phyloP scores from a whole-genome alignment of 2,888 invertebrate species.

The Ochropacha duplaris region DNA sequence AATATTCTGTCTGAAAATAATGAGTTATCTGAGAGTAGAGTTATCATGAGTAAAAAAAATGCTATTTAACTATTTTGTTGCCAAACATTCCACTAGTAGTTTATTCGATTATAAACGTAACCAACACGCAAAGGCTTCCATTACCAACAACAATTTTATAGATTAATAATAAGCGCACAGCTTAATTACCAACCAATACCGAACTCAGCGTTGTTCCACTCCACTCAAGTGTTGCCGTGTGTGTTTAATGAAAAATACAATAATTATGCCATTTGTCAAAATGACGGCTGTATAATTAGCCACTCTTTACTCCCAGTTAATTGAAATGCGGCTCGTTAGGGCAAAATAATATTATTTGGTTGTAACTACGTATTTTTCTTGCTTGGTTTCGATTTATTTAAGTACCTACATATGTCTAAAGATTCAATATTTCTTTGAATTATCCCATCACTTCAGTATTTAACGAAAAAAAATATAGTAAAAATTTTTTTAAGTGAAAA shows the following conservation, averaged over 20 bases:
- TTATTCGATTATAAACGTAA: no score
- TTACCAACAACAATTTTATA: background rate
- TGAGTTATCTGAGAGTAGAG: no score
- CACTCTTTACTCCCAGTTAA: conserved; percentile 22
- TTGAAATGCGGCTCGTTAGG: conserved; percentile 20
- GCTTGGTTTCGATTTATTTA: background rate
- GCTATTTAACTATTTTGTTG: background rate
- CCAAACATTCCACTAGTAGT: background rate
- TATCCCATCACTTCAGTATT: no score
- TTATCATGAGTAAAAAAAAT: background rate
- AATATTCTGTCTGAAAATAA: no score
- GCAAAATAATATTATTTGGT: conserved; percentile 24
- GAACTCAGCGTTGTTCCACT: conserved; percentile 1
- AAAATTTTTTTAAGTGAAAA: no score
- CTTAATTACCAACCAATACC: background rate
- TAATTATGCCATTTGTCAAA: conserved; percentile 37
- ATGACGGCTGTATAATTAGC: conserved; percentile 31
- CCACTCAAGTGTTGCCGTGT: conserved; percentile 11
- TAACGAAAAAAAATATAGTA: no score
- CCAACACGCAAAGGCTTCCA: background rate
- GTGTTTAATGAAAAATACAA: conserved; percentile 30
- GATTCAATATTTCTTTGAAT: no score
- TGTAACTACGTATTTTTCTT: no score
- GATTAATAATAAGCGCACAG: background rate
- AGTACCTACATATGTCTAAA: no score